Evolutionary conservation across 2,113 vertebrate species (phyloP), one percentile per base, ranked within the genome.

Genomic region (Oryzias celebensis): DNA sequence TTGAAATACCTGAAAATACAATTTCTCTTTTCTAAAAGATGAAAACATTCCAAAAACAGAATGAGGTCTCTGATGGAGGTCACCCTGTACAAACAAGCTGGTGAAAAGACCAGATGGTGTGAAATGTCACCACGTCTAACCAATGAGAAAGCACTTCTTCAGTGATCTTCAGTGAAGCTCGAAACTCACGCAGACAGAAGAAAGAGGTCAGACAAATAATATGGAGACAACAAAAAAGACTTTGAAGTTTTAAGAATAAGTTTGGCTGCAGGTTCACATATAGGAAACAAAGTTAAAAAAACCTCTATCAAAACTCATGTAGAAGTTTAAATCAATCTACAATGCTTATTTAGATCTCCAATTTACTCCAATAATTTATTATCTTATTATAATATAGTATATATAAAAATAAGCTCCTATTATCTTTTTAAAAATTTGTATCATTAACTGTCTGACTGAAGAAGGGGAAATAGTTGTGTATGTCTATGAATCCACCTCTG

Each of bases 131-230:
- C 62, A 45, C 22, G 44, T 43, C 56, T 46, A 60, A 60, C 31
- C 59, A 2, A 8, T 47, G 28, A 41, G 13, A 31, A 68, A 73
- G 64, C 67, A 69, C 56, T 3, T 12, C 2, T 0, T 62, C 67
- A 47, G 6, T 2, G 66, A 70, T 61, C 78, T 54, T 41, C 78
- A 81, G 77, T 71, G 75, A 81, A 77, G 72, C n/a, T 17, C 0
- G n/a, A 57, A 46, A 52, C 56, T 18, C 77, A 48, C 43, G 66
- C 55, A 58, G 60, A 62, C 49, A 18, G 57, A 73, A 53, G 45
- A 28, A 14, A 45, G 73, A 76, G 77, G 79, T 81, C 79, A 79
- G 58, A 16, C 14, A 64, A 71, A 81, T 72, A 82, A 78, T 62
- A 48, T 36, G 28, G 42, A 63, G 41, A 51, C 51, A 53, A 73